Percentiles rank a stretch among this genome's conserved stretches.
Conservation (phyloP, 2,888 invertebrate genomes). For the Rhaphigaster nebulosa region DNA sequence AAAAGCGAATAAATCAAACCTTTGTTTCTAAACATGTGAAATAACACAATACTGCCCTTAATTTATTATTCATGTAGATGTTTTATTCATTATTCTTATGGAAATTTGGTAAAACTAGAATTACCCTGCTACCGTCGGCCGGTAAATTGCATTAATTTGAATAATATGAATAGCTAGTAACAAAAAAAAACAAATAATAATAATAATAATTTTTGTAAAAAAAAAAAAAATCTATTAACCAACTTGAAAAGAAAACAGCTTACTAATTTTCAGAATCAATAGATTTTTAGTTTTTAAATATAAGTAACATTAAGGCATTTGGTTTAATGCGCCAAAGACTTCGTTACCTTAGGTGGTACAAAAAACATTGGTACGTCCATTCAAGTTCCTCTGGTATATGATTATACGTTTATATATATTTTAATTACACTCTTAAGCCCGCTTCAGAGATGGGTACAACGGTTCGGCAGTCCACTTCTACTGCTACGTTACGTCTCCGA, state of each 20-base stretch:
- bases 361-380: too few species aligned
- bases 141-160: constrained; percentile 21
- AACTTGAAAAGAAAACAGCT: not conserved
- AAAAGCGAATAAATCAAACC: constrained; percentile 12
- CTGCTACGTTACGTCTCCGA: too few species aligned
- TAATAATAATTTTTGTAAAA: not conserved
- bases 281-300: too few species aligned
- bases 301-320: too few species aligned
- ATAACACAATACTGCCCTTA: constrained; percentile 19
- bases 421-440: too few species aligned
- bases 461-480: too few species aligned
- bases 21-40: constrained; percentile 22
- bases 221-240: not conserved
- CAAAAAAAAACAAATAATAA: not conserved
- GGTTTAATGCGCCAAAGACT: too few species aligned
- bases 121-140: not conserved
- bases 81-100: constrained; percentile 39
- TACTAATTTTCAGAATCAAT: not conserved
- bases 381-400: too few species aligned
- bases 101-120: constrained; percentile 35
- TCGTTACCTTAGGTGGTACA: too few species aligned
- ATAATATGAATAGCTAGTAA: not conserved
- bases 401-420: too few species aligned
- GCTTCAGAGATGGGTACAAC: too few species aligned
- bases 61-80: constrained; percentile 27